Evolutionary conservation across 1,140 invertebrate genomes (phyloP).

Genomic region (Trichomalopsis sarcophagae): DNA sequence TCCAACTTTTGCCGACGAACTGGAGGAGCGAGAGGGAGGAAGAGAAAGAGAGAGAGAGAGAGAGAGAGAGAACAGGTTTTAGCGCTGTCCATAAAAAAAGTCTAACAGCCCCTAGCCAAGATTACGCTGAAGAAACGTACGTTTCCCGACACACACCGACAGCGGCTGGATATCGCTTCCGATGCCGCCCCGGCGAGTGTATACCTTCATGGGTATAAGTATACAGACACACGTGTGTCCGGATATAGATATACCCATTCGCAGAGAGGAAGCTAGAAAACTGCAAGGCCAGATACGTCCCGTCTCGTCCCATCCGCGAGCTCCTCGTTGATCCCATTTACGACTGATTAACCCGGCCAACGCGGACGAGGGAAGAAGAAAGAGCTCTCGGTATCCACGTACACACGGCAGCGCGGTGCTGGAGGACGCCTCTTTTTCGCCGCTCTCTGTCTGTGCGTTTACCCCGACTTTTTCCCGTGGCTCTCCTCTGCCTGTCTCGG

Average conservation of each 20-base stretch:
- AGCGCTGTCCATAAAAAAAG: slow-evolving; percentile 60
- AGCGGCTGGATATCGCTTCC: slow-evolving; percentile 38
- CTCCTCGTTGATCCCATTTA: slow-evolving; percentile 54
- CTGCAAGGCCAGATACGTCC: slow-evolving; percentile 31
- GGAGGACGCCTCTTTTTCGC: background rate
- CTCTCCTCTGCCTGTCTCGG: background rate
- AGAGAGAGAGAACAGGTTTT: slow-evolving; percentile 52
- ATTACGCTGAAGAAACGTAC: slow-evolving; percentile 62
- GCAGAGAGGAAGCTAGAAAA: background rate
- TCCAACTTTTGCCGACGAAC: slow-evolving; percentile 26
- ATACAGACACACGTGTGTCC: background rate
- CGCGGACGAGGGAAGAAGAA: background rate
- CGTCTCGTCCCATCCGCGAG: slow-evolving; percentile 36
- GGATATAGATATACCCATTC: background rate
- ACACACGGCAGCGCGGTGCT: background rate
- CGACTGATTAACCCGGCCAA: slow-evolving; percentile 52
- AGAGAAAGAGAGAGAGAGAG: background rate
- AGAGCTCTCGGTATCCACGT: background rate
- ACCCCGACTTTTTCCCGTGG: background rate
- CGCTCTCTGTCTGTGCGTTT: background rate
- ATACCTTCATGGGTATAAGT: background rate
- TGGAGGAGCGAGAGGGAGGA: background rate
- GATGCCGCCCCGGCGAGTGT: slow-evolving; percentile 24
- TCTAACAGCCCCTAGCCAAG: slow-evolving; percentile 60
- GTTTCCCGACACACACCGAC: slow-evolving; percentile 25